Conservation (phyloP, 1,140 invertebrate species). For the Parapsyche elsis region DNA sequence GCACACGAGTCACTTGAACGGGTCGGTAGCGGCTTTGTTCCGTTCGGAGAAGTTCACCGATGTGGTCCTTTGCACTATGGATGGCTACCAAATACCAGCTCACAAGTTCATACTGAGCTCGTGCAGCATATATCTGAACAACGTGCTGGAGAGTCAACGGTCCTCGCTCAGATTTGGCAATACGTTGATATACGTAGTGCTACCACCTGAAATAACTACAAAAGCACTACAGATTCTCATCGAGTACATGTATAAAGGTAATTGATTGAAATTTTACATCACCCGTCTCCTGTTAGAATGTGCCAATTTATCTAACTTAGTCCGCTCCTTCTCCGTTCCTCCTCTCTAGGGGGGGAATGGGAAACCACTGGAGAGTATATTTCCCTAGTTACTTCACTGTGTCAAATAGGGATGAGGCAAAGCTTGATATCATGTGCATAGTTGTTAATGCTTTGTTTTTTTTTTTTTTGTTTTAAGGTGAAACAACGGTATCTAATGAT, state of each 20-base stretch:
- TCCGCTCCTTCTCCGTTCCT: no score
- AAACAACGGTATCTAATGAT: conserved; percentile 86
- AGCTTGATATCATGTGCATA: no score
- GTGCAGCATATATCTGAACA: conserved; percentile 73
- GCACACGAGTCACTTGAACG: conserved; percentile 81
- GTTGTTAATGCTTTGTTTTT: no score
- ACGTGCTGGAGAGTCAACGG: conserved; percentile 68
- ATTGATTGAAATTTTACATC: conserved; percentile 12
- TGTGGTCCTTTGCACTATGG: conserved; percentile 83
- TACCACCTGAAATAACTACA: conserved; percentile 83
- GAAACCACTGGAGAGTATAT: no score
- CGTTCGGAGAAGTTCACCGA: conserved; percentile 86
- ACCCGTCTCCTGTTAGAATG: no score
- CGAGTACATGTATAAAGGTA: conserved; percentile 85
- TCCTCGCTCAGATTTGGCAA: conserved; percentile 66
- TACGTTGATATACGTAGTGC: conserved; percentile 76
- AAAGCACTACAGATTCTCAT: conserved; percentile 82
- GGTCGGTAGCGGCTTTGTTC: conserved; percentile 80
- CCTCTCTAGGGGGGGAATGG: no score
- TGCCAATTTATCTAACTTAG: no score
- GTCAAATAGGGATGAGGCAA: no score
- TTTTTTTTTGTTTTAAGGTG: conserved; percentile 68
- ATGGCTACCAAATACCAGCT: conserved; percentile 83
- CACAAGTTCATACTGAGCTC: conserved; percentile 89
- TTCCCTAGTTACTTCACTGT: no score